Evolutionary conservation across 2,797 vertebrate species (phyloP).

Genomic region (Halcyon chelicuti): DNA sequence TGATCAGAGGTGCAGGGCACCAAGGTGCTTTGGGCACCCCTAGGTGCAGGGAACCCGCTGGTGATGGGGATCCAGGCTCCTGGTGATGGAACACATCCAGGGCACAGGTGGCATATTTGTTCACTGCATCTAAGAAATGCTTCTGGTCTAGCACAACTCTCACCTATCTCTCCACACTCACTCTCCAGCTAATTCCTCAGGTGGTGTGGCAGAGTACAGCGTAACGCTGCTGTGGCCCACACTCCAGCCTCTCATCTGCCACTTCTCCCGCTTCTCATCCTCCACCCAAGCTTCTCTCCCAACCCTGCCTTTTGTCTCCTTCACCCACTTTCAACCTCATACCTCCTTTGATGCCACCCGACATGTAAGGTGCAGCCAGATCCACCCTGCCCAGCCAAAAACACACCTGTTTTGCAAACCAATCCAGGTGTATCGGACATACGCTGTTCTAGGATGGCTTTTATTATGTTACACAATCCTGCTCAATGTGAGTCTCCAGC

Average conservation of each 20-base stretch:
- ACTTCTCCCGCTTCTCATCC: conserved; percentile 48
- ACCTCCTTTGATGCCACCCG: conserved; percentile 66
- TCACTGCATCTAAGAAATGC: neutral
- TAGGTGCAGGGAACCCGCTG: neutral
- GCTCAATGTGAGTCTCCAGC: neutral
- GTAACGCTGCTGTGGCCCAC: neutral
- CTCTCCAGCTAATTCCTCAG: neutral
- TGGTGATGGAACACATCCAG: neutral
- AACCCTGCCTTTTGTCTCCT: conserved; percentile 70
- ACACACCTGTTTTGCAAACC: conserved; percentile 61
- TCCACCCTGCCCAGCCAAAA: conserved; percentile 57
- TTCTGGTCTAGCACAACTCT: neutral
- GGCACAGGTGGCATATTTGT: neutral
- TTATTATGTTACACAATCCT: neutral
- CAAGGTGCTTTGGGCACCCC: neutral
- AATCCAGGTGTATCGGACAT: neutral
- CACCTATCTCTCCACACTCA: neutral
- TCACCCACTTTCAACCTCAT: conserved; percentile 62
- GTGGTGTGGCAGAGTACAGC: neutral
- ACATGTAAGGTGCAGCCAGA: conserved; percentile 4
- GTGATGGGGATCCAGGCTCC: neutral
- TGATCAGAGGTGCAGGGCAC: accelerated
- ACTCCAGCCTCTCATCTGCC: conserved; percentile 33
- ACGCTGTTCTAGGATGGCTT: neutral
- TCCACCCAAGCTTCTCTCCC: conserved; percentile 69